phyloP scores from a whole-genome alignment of 2,797 vertebrate species.

The Rhabdomys pumilio region DNA sequence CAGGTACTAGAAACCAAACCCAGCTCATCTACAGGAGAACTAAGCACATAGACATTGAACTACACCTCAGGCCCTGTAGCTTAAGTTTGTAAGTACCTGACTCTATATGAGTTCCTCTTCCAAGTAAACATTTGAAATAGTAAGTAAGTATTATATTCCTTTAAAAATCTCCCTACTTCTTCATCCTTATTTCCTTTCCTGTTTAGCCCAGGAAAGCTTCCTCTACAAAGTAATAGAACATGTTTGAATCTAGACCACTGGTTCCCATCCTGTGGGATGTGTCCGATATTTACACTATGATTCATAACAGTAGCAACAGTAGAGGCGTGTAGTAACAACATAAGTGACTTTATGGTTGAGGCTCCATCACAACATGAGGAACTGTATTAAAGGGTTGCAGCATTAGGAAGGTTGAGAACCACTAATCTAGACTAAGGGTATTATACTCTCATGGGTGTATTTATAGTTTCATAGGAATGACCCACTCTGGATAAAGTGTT shows the following conservation, averaged over 20 bases:
- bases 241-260: background rate
- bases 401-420: background rate
- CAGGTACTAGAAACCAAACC: no score
- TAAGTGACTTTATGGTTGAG: background rate
- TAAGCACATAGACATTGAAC: background rate
- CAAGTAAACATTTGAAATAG: background rate
- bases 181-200: background rate
- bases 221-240: background rate
- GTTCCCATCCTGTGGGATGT: background rate
- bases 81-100: background rate
- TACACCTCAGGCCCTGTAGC: background rate
- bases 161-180: background rate
- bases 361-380: background rate
- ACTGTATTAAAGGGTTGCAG: background rate
- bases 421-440: background rate
- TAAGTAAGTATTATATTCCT: constrained; percentile 33
- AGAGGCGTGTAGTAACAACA: background rate
- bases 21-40: background rate
- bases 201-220: constrained; percentile 16
- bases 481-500: constrained; percentile 1
- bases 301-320: background rate
- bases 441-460: background rate
- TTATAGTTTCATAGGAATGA: background rate
- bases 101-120: constrained; percentile 31
- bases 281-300: background rate